These are phyloP conservation scores for Leptopterna dolabrata DNA, from an alignment of 2,888 invertebrate species.

Conservation along the genomic window DNA sequence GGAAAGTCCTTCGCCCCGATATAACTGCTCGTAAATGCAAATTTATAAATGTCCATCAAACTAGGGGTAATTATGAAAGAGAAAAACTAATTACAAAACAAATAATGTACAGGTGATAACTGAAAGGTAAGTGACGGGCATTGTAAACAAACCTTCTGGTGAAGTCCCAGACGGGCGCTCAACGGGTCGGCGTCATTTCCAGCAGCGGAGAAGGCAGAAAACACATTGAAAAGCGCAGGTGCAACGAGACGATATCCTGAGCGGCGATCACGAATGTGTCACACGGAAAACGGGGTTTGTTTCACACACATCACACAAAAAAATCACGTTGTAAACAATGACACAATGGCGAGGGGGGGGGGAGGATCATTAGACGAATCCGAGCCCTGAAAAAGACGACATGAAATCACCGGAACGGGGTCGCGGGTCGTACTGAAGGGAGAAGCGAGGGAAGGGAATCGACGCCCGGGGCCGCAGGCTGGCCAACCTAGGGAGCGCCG, in stretches of 20 bases:
- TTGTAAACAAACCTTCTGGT: constrained; percentile 12
- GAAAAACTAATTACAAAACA: no score
- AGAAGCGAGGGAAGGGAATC: background rate
- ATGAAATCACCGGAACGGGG: constrained; percentile 13
- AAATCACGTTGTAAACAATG: constrained; percentile 1
- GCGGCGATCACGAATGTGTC: background rate
- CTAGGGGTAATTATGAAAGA: no score
- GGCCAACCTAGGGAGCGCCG: constrained; percentile 12
- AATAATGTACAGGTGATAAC: no score
- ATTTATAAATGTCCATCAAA: no score
- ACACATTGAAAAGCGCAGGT: background rate
- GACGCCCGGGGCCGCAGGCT: constrained; percentile 8
- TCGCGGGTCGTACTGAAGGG: constrained; percentile 30
- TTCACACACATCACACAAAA: background rate
- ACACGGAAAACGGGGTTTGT: background rate
- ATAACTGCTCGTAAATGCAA: no score
- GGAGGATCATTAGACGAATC: background rate
- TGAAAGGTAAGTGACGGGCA: no score
- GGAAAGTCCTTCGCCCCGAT: no score
- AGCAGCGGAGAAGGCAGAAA: background rate
- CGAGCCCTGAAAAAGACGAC: background rate
- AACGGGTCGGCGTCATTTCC: constrained; percentile 15
- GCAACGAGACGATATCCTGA: background rate
- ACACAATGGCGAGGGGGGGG: background rate
- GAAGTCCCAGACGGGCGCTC: background rate